Conservation (phyloP, 2,113 vertebrate genomes). For the Dissostichus mawsoni region DNA sequence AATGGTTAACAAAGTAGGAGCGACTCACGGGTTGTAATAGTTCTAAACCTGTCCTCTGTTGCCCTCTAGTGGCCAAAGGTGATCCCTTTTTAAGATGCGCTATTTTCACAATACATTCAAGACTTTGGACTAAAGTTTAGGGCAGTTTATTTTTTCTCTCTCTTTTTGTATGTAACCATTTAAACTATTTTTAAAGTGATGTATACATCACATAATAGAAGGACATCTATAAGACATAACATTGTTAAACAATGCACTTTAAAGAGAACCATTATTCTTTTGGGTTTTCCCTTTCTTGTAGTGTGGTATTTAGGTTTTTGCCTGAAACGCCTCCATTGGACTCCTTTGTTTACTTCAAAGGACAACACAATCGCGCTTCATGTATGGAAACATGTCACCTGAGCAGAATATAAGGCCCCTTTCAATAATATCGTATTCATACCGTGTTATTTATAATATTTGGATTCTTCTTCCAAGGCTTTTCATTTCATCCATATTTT, state of each 20-base stretch:
- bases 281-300: too few species aligned
- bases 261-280: too few species aligned
- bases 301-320: too few species aligned
- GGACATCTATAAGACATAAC: not conserved
- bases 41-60: conserved; percentile 3
- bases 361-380: too few species aligned
- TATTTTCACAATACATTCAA: not conserved
- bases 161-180: not conserved
- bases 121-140: not conserved
- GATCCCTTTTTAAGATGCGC: not conserved
- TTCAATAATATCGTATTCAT: not conserved
- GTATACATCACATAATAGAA: not conserved
- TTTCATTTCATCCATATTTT: not conserved
- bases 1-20: too few species aligned
- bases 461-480: not conserved
- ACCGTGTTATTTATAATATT: not conserved
- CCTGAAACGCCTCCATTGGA: too few species aligned
- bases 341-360: too few species aligned
- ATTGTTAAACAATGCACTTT: not conserved
- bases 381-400: too few species aligned
- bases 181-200: too few species aligned
- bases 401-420: too few species aligned
- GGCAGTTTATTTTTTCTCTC: not conserved
- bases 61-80: conserved; percentile 56
- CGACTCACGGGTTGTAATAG: too few species aligned